phyloP scores from a whole-genome alignment of 2,797 vertebrate species.

The Triplophysa bombifrons region DNA sequence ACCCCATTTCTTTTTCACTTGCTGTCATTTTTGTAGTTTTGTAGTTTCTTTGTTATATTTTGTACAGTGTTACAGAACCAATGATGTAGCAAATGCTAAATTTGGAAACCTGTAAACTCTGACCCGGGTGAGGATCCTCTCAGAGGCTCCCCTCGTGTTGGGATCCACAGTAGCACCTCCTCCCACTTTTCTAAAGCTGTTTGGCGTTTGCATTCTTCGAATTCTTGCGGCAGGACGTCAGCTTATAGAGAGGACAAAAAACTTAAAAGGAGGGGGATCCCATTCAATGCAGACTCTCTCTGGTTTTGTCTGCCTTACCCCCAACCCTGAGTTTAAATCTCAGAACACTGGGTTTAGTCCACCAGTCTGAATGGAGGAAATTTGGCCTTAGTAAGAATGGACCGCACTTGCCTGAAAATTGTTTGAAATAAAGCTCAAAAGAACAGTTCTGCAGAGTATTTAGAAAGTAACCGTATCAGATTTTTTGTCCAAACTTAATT shows the following conservation, averaged over 20 bases:
- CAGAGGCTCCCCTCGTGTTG: slow-evolving; percentile 4
- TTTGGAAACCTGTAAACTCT: slow-evolving; percentile 18
- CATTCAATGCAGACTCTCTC: slow-evolving; percentile 3
- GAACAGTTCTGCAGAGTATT: neutral
- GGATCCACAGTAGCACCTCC: slow-evolving; percentile 19
- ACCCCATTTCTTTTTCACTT: neutral
- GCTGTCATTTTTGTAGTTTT: neutral
- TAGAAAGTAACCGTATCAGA: neutral
- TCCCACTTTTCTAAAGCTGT: slow-evolving; percentile 11
- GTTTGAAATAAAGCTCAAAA: neutral
- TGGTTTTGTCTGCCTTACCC: slow-evolving; percentile 26
- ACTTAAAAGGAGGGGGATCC: neutral
- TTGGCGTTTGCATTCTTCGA: slow-evolving; percentile 50
- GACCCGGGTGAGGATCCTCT: slow-evolving; percentile 9
- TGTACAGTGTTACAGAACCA: neutral
- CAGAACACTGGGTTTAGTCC: neutral
- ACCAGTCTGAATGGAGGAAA: neutral
- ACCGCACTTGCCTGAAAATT: neutral
- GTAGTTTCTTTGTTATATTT: neutral
- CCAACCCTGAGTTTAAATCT: slow-evolving; percentile 5
- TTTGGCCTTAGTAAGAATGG: neutral
- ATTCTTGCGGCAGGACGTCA: slow-evolving; percentile 63
- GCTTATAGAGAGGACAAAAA: slow-evolving; percentile 49
- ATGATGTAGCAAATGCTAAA: neutral
- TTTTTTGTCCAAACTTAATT: neutral